Evolutionary conservation across 2,797 vertebrate genomes (phyloP).

Genomic region (Denticeps clupeoides): DNA sequence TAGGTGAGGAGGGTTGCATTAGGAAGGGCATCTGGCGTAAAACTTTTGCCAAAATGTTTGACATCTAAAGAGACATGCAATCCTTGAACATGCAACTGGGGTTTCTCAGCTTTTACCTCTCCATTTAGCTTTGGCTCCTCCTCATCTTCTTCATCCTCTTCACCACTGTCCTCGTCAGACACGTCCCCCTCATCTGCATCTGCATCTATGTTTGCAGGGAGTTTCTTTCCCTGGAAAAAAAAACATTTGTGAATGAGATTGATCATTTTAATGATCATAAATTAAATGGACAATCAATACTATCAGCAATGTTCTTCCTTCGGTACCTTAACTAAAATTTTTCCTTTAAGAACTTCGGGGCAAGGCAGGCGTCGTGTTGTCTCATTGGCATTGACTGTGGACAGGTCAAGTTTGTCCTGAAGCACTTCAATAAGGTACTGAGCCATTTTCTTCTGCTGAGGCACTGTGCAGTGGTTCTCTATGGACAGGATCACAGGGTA

Average conservation of each 20-base stretch:
- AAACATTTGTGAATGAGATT: neutral
- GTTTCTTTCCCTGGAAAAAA: constrained; percentile 78
- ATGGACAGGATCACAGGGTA: constrained; percentile 84
- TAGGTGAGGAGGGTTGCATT: no score
- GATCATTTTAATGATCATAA: neutral
- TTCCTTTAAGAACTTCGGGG: constrained; percentile 81
- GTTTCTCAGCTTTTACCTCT: constrained; percentile 57
- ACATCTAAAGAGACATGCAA: no score
- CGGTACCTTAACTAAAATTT: constrained; percentile 84
- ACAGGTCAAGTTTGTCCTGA: constrained; percentile 81
- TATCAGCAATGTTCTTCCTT: no score
- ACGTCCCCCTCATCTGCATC: constrained; percentile 87
- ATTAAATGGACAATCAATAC: neutral
- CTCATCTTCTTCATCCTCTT: constrained; percentile 78
- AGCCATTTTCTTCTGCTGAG: constrained; percentile 89
- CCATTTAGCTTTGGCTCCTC: constrained; percentile 60
- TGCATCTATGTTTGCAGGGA: constrained; percentile 76
- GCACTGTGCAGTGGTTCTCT: constrained; percentile 85
- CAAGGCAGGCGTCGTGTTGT: constrained; percentile 70
- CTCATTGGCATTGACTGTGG: constrained; percentile 62
- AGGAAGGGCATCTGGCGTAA: no score
- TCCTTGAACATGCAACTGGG: no score
- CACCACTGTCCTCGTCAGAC: constrained; percentile 87
- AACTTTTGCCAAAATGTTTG: no score
- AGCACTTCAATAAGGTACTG: constrained; percentile 77